phyloP scores from a whole-genome alignment of 2,888 invertebrate genomes.

The Eupeodes latifasciatus region DNA sequence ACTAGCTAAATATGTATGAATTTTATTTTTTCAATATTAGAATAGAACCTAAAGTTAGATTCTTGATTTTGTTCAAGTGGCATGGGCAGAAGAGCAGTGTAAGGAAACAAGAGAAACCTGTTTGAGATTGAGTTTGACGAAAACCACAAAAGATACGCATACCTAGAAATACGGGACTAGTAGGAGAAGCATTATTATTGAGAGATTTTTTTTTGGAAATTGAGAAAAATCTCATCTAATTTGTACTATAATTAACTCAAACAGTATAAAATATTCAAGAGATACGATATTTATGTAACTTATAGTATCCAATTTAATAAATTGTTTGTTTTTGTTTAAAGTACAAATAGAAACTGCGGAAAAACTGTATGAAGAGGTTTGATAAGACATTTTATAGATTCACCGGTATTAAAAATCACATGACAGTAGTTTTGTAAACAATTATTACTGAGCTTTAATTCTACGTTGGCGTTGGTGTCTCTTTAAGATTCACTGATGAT shows the following conservation, averaged over 20 bases:
- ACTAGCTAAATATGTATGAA: constrained; percentile 27
- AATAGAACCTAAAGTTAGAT: background rate
- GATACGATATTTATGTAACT: background rate
- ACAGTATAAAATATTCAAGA: no score
- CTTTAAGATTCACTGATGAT: background rate
- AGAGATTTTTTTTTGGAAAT: background rate
- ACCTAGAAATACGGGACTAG: no score
- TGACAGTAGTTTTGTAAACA: no score
- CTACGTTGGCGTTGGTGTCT: background rate
- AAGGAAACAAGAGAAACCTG: constrained; percentile 57
- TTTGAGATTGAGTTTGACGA: constrained; percentile 44
- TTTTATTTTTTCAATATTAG: background rate
- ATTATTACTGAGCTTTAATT: background rate
- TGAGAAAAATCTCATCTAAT: no score
- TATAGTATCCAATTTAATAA: background rate
- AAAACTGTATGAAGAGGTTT: background rate
- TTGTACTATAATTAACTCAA: no score
- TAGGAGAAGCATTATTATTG: background rate
- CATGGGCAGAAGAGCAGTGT: background rate
- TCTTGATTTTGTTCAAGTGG: background rate
- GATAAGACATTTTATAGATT: background rate
- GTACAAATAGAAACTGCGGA: no score
- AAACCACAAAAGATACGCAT: constrained; percentile 31
- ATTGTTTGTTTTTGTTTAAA: background rate
- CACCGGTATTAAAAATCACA: background rate